Evolutionary conservation across 2,888 invertebrate species (phyloP), one percentile per base, ranked within the genome.

Genomic region (Campoplex capitator): DNA sequence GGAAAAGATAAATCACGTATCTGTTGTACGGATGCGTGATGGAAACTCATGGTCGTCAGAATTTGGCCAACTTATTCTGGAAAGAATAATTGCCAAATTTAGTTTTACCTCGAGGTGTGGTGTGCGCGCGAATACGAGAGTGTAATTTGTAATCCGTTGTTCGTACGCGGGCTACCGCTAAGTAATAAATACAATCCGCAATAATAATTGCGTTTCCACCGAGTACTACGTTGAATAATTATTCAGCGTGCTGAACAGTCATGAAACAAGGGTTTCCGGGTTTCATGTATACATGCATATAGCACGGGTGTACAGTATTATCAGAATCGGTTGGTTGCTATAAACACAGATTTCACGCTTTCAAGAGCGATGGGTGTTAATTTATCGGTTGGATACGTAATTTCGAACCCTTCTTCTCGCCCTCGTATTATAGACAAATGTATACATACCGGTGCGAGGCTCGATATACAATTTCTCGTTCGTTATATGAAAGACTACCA

Each of bases 291-390:
- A 54, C 48, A 38, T n/a, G 9, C 18, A 13, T 58, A 71, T 62
- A 32, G 51, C 75, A 62, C 28, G n/a, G 32, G 18, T 35, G 35
- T 75, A 54, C 79, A n/a, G 75, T 78, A 82, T 77, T 56, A 83
- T 83, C 78, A 71, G 79, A 81, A 83, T 73, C 76, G 76, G 62
- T 80, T 88, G 89, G 89, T 89, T 84, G 89, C 83, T 84, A 84
- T 88, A 88, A 89, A 89, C 87, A 88, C 85, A 84, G 84, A 89
- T 91, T 91, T 91, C 83, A 90, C 87, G 89, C 86, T 89, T 84
- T 84, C 87, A 85, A 77, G 79, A 87, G 87, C 87, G 87, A 87
- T 87, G 84, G 71, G 83, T 89, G 86, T 89, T 91, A 90, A 91
- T 91, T 91, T 88, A 90, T 89, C 76, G 86, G 79, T 85, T 78